Conservation (phyloP, 92 coral and sea anemone species). For the Epizoanthus stellaris region DNA sequence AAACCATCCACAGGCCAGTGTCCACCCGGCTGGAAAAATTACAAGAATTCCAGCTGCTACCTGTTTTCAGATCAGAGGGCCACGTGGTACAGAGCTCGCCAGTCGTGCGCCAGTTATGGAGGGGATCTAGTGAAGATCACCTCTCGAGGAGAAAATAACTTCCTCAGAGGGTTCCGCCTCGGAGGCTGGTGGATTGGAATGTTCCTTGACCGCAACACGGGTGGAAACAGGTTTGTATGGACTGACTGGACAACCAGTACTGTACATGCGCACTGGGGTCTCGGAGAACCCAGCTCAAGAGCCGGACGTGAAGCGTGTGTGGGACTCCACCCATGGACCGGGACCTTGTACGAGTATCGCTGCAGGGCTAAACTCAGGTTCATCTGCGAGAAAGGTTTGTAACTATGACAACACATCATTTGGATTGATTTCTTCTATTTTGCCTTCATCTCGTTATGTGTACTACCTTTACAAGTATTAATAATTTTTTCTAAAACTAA, state of each 20-base stretch:
- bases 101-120: conserved; percentile 8
- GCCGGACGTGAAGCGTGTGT: conserved; percentile 20
- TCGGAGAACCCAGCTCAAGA: conserved; percentile 22
- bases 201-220: neutral
- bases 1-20: conserved; percentile 7
- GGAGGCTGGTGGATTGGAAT: conserved; percentile 31
- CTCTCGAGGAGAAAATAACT: conserved; percentile 6
- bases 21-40: conserved; percentile 31
- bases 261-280: conserved; percentile 7
- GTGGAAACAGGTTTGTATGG: conserved; percentile 23
- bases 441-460: too few relatives aligned
- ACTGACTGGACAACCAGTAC: conserved; percentile 6
- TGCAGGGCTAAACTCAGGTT: conserved; percentile 1
- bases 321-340: conserved; percentile 9
- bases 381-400: conserved; percentile 22
- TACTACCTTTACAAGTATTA: too few relatives aligned
- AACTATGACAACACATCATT: too few relatives aligned
- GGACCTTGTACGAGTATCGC: conserved; percentile 14
- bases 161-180: neutral
- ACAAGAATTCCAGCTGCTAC: conserved; percentile 20
- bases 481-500: too few relatives aligned
- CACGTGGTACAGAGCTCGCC: conserved; percentile 34
- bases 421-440: too few relatives aligned
- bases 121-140: conserved; percentile 17
- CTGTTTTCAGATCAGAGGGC: conserved; percentile 18